Evolutionary conservation across 2,797 vertebrate genomes (phyloP).

Genomic region (Leucoraja ocellata): DNA sequence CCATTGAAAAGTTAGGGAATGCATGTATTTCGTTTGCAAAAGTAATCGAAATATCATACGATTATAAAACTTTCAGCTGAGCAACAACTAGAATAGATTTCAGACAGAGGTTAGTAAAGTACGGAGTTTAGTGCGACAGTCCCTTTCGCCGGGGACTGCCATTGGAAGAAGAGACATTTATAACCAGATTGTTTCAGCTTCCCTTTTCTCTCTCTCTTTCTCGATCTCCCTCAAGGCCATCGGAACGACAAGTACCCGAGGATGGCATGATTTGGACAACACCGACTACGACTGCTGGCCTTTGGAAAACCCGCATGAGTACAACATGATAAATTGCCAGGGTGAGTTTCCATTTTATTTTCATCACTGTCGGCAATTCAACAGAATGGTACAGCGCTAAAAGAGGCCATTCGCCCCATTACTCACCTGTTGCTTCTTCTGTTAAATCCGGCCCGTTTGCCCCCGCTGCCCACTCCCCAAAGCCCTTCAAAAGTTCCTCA

Average conservation of each 20-base stretch:
- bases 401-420: background rate
- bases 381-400: background rate
- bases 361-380: background rate
- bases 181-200: background rate
- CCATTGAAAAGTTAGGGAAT: background rate
- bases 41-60: background rate
- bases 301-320: constrained; percentile 65
- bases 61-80: background rate
- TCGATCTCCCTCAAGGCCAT: constrained; percentile 37
- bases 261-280: constrained; percentile 79
- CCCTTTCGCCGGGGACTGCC: background rate
- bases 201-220: background rate
- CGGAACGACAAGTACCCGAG: constrained; percentile 40
- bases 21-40: background rate
- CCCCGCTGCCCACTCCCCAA: background rate
- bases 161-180: background rate
- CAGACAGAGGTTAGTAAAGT: background rate
- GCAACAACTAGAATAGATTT: background rate
- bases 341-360: constrained; percentile 48
- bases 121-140: too few relatives aligned
- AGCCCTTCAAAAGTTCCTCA: background rate
- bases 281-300: constrained; percentile 80
- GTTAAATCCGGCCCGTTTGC: too few relatives aligned
- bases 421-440: too few relatives aligned
- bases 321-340: constrained; percentile 75